Percentiles rank a stretch among this genome's conserved stretches.
Evolutionary conservation across 2,888 invertebrate genomes (phyloP).

Genomic region (Nesidiocoris tenuis): DNA sequence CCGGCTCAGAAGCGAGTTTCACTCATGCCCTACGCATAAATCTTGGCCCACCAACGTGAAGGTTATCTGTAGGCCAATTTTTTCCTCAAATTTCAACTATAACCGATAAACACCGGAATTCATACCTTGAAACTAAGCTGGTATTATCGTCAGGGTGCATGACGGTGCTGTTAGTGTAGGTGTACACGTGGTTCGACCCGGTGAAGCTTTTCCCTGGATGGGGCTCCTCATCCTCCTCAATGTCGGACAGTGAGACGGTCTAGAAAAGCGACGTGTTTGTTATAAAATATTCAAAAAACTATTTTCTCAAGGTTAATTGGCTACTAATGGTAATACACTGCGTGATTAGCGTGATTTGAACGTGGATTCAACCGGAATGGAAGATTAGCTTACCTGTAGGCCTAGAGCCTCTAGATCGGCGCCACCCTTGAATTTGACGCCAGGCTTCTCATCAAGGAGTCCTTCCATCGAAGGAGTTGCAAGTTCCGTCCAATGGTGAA

Average conservation of each 20-base stretch:
- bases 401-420: conserved; percentile 74
- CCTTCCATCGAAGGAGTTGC: conserved; percentile 92
- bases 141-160: conserved; percentile 86
- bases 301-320: background rate
- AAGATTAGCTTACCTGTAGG: conserved; percentile 62
- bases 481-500: conserved; percentile 91
- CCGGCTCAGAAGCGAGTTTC: too few relatives aligned
- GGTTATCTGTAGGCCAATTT: too few relatives aligned
- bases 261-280: conserved; percentile 10
- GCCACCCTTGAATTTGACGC: conserved; percentile 80
- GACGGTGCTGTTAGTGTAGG: conserved; percentile 84
- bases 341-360: background rate
- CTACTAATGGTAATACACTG: background rate
- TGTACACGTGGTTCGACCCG: conserved; percentile 75
- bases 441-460: conserved; percentile 84
- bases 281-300: background rate
- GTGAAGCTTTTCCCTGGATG: conserved; percentile 74
- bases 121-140: conserved; percentile 60
- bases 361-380: background rate
- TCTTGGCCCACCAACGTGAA: too few relatives aligned
- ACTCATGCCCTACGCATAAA: too few relatives aligned
- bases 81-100: background rate
- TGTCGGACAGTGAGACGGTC: conserved; percentile 66
- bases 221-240: conserved; percentile 71
- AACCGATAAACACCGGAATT: background rate